Percentiles rank a stretch among this genome's conserved stretches.
phyloP scores from a whole-genome alignment of 2,888 invertebrate genomes.

The Pterostichus niger region DNA sequence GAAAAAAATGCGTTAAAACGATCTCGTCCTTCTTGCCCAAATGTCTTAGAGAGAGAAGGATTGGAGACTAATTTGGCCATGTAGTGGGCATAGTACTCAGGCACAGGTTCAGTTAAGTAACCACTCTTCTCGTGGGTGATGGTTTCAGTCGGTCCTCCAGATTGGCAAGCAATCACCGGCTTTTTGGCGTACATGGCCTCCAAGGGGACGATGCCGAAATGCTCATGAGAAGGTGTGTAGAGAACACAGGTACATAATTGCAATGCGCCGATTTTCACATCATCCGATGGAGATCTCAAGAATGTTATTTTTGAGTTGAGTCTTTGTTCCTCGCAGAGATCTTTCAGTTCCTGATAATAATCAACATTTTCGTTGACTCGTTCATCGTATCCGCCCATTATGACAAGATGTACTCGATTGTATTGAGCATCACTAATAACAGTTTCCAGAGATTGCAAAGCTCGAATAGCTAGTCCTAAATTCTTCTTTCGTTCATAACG shows the following conservation, averaged over 20 bases:
- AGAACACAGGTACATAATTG: slow-evolving; percentile 87
- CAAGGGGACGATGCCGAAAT: slow-evolving; percentile 99
- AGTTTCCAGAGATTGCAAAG: slow-evolving; percentile 85
- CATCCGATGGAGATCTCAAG: slow-evolving; percentile 92
- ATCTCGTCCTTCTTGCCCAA: slow-evolving; percentile 88
- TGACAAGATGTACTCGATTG: slow-evolving; percentile 87
- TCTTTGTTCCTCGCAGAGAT: slow-evolving; percentile 82
- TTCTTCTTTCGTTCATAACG: slow-evolving; percentile 98
- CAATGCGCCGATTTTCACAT: slow-evolving; percentile 90
- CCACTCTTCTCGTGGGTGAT: slow-evolving; percentile 89
- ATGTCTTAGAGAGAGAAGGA: slow-evolving; percentile 80
- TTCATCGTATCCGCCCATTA: slow-evolving; percentile 98
- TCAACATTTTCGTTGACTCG: slow-evolving; percentile 92
- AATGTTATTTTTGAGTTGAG: slow-evolving; percentile 88
- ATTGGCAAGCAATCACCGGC: slow-evolving; percentile 96
- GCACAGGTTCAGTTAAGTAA: slow-evolving; percentile 85
- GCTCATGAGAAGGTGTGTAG: slow-evolving; percentile 98
- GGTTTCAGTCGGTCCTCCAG: slow-evolving; percentile 98
- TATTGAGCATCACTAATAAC: slow-evolving; percentile 80
- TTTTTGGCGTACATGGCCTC: slow-evolving; percentile 97
- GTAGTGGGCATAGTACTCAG: slow-evolving; percentile 86
- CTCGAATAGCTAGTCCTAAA: slow-evolving; percentile 89
- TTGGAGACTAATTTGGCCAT: slow-evolving; percentile 85
- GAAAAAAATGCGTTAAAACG: slow-evolving; percentile 91
- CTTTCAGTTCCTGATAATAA: slow-evolving; percentile 87